Evolutionary conservation across 1,140 invertebrate genomes (phyloP).

Genomic region (Danaus melanippus): DNA sequence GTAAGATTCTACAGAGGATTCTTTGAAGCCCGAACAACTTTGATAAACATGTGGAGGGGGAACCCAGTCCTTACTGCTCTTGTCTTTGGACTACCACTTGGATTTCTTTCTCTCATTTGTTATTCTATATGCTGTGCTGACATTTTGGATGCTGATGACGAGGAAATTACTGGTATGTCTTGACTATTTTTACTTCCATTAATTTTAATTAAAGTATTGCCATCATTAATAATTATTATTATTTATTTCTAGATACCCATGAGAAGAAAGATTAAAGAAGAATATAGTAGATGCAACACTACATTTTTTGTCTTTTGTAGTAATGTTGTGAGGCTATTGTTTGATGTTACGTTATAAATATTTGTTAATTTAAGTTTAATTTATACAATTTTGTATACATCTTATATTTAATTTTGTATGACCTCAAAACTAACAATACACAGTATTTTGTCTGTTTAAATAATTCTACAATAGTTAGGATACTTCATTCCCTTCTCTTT

Average conservation of each 20-base stretch:
- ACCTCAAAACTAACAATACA: no score
- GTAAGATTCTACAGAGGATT: constrained; percentile 82
- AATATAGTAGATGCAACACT: neutral
- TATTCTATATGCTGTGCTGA: constrained; percentile 96
- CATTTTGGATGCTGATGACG: constrained; percentile 89
- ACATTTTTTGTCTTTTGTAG: neutral
- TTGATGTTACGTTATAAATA: constrained; percentile 3
- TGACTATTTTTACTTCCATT: constrained; percentile 6
- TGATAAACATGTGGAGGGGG: constrained; percentile 89
- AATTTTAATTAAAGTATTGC: constrained; percentile 3
- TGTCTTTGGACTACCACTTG: constrained; percentile 89
- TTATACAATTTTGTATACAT: constrained; percentile 6
- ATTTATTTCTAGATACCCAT: constrained; percentile 52
- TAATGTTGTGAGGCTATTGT: neutral
- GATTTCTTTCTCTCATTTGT: constrained; percentile 93
- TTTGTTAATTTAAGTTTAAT: constrained; percentile 2
- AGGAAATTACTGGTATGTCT: constrained; percentile 73
- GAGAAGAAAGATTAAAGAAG: constrained; percentile 61
- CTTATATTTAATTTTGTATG: no score
- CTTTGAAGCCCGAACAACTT: constrained; percentile 82
- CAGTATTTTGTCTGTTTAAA: no score
- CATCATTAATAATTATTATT: constrained; percentile 12
- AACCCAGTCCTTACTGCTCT: constrained; percentile 92
- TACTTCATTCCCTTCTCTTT: no score
- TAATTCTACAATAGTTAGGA: no score